Evolutionary conservation across 2,797 vertebrate genomes (phyloP), one percentile per base, ranked within the genome.

Genomic region (Lithobates pipiens): DNA sequence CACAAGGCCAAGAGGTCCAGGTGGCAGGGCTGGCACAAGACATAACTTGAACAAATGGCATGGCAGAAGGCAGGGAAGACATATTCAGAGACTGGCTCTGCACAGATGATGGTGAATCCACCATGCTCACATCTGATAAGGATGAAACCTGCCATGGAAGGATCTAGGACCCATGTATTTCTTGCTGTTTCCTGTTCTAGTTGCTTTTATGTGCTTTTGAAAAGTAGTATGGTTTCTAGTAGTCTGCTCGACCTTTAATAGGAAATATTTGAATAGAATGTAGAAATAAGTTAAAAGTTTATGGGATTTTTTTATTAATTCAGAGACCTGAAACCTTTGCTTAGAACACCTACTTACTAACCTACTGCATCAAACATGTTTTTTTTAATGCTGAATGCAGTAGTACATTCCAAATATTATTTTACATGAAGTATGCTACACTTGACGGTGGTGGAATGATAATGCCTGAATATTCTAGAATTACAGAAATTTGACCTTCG

Each of bases 1-100:
- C 93, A 92, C 90, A 92, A 95, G 92, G 90, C 89, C 91, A 84
- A 34, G 54, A 90, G 92, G 90, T 95, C 92, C 92, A 93, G 93
- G 95, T 94, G 94, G 93, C 88, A 89, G 89, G 88, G 85, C 92
- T 91, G 89, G 91, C 92, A 90, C 80, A 42, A 88, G 82, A 72
- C 76, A 46, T 76, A 80, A 75, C 78, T 16, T 75, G 86, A 87
- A 76, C 86, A 87, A 83, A 87, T 87, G 86, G 86, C 86, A 76
- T 76, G 76, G 86, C 86, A 87, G 86, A 84, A 79, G 86, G 86
- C 70, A 74, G 80, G 42, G 86, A 36, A 80, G 46, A 87, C 71
- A 76, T 69, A 67, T 61, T 79, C 76, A 83, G 73, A 68, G 18
- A n/a, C 71, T 79, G 70, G 42, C 61, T 70, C 46, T 21, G 71